Conservation (phyloP, 2,113 vertebrate species). For the Neomonachus schauinslandi region DNA sequence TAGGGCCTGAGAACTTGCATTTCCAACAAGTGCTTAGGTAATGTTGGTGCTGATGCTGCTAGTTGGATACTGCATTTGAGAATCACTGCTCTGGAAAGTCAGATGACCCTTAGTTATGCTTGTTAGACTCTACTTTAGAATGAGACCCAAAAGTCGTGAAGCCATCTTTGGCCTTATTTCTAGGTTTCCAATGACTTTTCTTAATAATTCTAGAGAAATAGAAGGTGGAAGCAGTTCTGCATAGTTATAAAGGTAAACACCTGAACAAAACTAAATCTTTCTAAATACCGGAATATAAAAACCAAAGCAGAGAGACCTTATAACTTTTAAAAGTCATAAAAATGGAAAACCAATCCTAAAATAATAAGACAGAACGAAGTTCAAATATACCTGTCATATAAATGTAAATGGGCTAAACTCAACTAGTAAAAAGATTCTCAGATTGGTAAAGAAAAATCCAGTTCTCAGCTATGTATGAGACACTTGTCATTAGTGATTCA, state of each 20-base stretch:
- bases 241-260: not conserved
- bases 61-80: not conserved
- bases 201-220: not conserved
- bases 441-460: not conserved
- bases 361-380: not conserved
- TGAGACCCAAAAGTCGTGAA: not conserved
- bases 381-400: not conserved
- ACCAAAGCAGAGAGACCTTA: not conserved
- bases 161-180: not conserved
- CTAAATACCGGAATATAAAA: not conserved
- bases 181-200: not conserved
- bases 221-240: not conserved
- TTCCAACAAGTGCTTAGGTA: not conserved
- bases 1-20: not conserved
- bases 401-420: not conserved
- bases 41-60: not conserved
- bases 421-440: not conserved
- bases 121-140: not conserved
- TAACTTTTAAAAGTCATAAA: not conserved
- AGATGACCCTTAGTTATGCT: not conserved
- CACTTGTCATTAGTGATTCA: not conserved
- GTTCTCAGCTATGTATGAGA: not conserved
- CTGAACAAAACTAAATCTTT: not conserved
- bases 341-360: conserved; percentile 26
- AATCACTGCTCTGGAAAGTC: not conserved